A percentile compares a stretch with the other conserved stretches of the same genome.
phyloP scores from a whole-genome alignment of 2,113 vertebrate species.

The Pica pica region DNA sequence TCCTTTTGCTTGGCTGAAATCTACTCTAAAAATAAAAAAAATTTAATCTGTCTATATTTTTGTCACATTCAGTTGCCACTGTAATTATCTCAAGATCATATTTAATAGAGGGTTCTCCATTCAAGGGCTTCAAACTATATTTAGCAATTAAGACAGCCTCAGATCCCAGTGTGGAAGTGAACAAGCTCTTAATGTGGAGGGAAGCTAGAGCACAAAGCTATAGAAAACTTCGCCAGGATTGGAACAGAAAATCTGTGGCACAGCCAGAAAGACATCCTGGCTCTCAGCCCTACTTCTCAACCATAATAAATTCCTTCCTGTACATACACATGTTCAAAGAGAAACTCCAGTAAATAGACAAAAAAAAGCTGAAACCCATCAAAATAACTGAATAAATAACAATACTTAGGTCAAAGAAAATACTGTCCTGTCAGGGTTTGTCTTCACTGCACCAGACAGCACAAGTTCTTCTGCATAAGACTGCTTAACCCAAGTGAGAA shows the following conservation, averaged over 20 bases:
- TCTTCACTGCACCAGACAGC: background rate
- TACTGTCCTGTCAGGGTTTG: background rate
- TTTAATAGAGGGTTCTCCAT: background rate
- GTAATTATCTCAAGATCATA: background rate
- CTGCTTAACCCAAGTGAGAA: background rate
- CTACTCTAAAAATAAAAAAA: background rate
- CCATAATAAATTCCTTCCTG: background rate
- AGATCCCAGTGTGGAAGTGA: background rate
- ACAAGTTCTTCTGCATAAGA: background rate
- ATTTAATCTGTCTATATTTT: background rate
- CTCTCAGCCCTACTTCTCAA: background rate
- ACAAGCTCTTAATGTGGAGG: fast-evolving
- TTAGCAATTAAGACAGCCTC: background rate
- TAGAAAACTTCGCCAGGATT: background rate
- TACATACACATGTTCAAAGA: background rate
- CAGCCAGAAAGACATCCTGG: background rate
- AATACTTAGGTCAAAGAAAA: background rate
- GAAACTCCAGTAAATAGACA: background rate
- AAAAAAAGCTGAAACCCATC: background rate
- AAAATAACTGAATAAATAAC: background rate
- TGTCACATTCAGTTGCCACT: background rate
- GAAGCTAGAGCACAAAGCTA: background rate
- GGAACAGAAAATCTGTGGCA: background rate
- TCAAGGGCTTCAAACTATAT: background rate
- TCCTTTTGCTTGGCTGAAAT: background rate